Base-by-base conservation (phyloP, 2,888 invertebrate genomes). In the Argyra leucocephala region DNA sequence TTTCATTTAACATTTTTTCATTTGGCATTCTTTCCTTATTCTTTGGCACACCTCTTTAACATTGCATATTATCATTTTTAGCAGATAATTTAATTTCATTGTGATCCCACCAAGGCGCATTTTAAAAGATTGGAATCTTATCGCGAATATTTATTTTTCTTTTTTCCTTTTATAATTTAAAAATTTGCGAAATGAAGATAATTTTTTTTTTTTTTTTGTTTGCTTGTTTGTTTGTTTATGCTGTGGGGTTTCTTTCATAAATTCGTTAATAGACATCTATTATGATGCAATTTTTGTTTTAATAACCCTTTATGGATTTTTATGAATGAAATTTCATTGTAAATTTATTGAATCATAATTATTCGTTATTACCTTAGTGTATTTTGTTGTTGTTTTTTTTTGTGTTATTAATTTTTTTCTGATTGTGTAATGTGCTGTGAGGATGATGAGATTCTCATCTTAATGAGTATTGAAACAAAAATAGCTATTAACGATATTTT, bases 261-360 rank as follows among this genome's bases (percentile, higher is more conserved):
- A n/a, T 15, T 48, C 2, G 18, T 18, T 18, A 48, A 48, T 15
- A 12, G 15, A 31, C 12, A 12, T 15, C 15, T 48, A 48, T 48
- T 48, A 18, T 15, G 48, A 31, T 7, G 18, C 48, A 2, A 18
- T 48, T 48, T 48, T 18, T 18, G 12, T 48, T 48, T 18, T 48
- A 18, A 5, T 18, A 48, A 48, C 48, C 48, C 15, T 48, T 48
- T 48, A 31, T n/a, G n/a, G 1, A 48, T 48, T 48, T 48, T 48
- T 48, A 48, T 48, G 48, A 15, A 48, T 48, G 15, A 2, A 15
- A 18, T 48, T 48, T 48, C n/a, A 5, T 48, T 48, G 48, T 48
- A n/a, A 48, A 5, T 48, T 48, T 48, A 48, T 48, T 48, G 48
- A 48, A 48, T 48, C 48, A 48, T 48, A 48, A 48, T 48, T 48